These are phyloP conservation scores for Cyaniris semiargus DNA, from an alignment of 2,888 invertebrate species.

Conservation along the genomic window DNA sequence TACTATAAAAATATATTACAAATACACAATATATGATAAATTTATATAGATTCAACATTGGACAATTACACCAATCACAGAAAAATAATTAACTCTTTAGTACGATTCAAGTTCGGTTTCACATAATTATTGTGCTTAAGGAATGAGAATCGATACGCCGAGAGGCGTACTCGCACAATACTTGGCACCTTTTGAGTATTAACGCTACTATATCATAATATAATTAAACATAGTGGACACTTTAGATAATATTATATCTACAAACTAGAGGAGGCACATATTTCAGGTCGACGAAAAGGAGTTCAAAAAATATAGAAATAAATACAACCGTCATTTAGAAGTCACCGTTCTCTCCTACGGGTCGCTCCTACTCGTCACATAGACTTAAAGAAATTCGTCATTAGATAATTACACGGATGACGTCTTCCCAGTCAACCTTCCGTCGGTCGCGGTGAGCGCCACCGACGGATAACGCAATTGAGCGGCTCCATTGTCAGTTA, in stretches of 20 bases:
- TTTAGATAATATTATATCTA: conserved; percentile 52
- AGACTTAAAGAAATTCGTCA: conserved; percentile 29
- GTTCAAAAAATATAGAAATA: conserved; percentile 67
- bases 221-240: conserved; percentile 56
- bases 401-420: neutral
- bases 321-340: conserved; percentile 56
- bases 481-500: conserved; percentile 1
- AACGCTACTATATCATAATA: conserved; percentile 61
- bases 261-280: conserved; percentile 67
- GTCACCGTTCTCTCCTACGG: conserved; percentile 44
- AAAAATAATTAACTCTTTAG: conserved; percentile 45
- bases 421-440: neutral
- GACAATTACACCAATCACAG: conserved; percentile 51
- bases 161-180: conserved; percentile 54
- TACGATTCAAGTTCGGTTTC: conserved; percentile 54
- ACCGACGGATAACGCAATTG: neutral
- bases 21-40: conserved; percentile 57
- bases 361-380: conserved; percentile 36
- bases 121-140: conserved; percentile 67
- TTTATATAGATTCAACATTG: conserved; percentile 57
- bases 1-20: conserved; percentile 50
- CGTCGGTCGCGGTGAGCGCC: neutral
- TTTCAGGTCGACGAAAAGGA: conserved; percentile 68
- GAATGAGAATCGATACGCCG: conserved; percentile 65
- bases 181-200: conserved; percentile 75